phyloP scores from a whole-genome alignment of 2,113 vertebrate species.

The Monopterus albus region DNA sequence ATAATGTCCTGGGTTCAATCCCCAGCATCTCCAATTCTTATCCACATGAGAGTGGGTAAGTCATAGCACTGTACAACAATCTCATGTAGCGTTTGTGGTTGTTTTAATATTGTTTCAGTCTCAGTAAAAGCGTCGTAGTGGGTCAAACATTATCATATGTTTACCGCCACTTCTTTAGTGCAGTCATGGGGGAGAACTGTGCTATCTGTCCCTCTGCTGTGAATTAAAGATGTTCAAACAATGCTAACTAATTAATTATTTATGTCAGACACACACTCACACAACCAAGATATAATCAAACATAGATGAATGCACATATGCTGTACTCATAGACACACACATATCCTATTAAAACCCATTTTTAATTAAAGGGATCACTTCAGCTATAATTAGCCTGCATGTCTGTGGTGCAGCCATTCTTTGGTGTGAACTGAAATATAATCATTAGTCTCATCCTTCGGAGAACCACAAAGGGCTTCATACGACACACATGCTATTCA shows the following conservation, averaged over 20 bases:
- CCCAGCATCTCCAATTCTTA: conserved; percentile 66
- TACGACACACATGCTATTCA: conserved; percentile 13
- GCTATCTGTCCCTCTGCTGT: conserved; percentile 21
- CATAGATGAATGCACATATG: conserved; percentile 2
- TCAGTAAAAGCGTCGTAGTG: not conserved
- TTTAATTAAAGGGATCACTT: conserved; percentile 32
- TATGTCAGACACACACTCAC: conserved; percentile 20
- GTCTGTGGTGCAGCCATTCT: conserved; percentile 3
- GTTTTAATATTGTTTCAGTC: no score
- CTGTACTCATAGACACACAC: not conserved
- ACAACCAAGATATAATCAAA: conserved; percentile 17
- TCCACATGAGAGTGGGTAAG: no score
- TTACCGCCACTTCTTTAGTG: not conserved
- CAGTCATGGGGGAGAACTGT: not conserved
- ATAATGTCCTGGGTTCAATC: conserved; percentile 76
- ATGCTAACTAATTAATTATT: conserved; percentile 52
- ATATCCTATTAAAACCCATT: conserved; percentile 2
- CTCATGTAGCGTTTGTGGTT: not conserved
- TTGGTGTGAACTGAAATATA: conserved; percentile 27
- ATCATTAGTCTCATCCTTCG: conserved; percentile 25
- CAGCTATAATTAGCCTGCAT: conserved; percentile 28
- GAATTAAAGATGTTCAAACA: conserved; percentile 52
- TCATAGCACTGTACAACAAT: no score
- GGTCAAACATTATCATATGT: conserved; percentile 11
- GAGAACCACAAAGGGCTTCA: conserved; percentile 12